Evolutionary conservation across 2,888 invertebrate species (phyloP).

Genomic region (Epicampocera succincta): DNA sequence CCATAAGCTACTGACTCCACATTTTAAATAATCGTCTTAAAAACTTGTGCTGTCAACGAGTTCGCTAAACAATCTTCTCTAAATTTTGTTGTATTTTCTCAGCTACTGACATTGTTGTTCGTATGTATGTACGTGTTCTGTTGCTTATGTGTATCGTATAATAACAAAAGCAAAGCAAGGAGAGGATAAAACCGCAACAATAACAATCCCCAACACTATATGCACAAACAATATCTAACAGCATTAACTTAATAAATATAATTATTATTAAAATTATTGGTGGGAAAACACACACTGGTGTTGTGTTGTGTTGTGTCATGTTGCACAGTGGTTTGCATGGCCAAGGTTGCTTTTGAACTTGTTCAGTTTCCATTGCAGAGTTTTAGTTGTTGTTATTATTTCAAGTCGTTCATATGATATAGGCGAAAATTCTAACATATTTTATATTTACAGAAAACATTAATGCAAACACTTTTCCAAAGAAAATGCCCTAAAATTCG

Average conservation of each 20-base stretch:
- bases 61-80: slow-evolving; percentile 15
- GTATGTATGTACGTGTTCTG: slow-evolving; percentile 20
- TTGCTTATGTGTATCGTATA: background rate
- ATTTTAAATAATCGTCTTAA: slow-evolving; percentile 25
- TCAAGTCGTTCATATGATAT: no score
- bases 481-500: no score
- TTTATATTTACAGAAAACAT: no score
- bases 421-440: no score
- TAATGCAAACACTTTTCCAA: no score
- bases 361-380: no score
- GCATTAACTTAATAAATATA: slow-evolving; percentile 31
- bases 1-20: slow-evolving; percentile 2
- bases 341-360: no score
- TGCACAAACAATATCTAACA: slow-evolving; percentile 20
- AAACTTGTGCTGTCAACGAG: slow-evolving; percentile 17
- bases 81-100: background rate
- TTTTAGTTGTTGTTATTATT: no score
- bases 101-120: background rate
- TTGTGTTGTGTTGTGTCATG: slow-evolving; percentile 13
- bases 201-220: slow-evolving; percentile 2
- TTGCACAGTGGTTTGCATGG: background rate
- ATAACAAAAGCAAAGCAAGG: background rate
- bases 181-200: background rate
- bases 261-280: slow-evolving; percentile 32
- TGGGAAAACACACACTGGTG: slow-evolving; percentile 2